Conservation (phyloP, 2,888 invertebrate genomes). For the Phortica okadai region DNA sequence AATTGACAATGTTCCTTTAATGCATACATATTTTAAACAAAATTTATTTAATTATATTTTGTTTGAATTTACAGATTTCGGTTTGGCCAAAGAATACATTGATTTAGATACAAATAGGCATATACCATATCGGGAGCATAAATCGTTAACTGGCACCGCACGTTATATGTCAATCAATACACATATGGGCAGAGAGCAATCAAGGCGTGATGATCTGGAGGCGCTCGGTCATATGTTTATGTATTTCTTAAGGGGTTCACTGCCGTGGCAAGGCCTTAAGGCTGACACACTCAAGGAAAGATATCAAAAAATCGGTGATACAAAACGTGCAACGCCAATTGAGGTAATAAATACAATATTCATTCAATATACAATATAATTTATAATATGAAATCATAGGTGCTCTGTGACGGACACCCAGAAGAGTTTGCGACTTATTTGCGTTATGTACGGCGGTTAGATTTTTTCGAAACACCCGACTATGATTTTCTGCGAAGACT, state of each 20-base stretch:
- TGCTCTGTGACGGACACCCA: conserved; percentile 89
- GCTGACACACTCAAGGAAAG: conserved; percentile 99
- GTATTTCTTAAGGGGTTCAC: conserved; percentile 99
- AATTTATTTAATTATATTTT: conserved; percentile 25
- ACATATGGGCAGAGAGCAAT: conserved; percentile 99
- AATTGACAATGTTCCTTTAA: neutral
- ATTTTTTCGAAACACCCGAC: conserved; percentile 99
- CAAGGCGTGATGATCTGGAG: conserved; percentile 98
- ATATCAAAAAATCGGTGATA: conserved; percentile 99
- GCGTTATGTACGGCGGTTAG: conserved; percentile 96
- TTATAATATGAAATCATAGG: conserved; percentile 72
- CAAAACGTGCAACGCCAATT: conserved; percentile 98
- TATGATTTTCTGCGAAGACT: conserved; percentile 98
- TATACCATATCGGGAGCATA: conserved; percentile 99
- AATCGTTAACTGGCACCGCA: conserved; percentile 99
- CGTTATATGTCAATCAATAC: conserved; percentile 99
- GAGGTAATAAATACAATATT: conserved; percentile 80
- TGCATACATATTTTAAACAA: neutral
- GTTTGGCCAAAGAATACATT: conserved; percentile 99
- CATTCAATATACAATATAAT: conserved; percentile 20
- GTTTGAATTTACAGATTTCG: conserved; percentile 87
- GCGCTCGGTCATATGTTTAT: conserved; percentile 99
- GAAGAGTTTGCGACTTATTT: conserved; percentile 99
- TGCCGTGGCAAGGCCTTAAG: conserved; percentile 99
- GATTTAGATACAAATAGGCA: conserved; percentile 99